Evolutionary conservation across 2,888 invertebrate species (phyloP).

Genomic region (Mylabris sibirica): DNA sequence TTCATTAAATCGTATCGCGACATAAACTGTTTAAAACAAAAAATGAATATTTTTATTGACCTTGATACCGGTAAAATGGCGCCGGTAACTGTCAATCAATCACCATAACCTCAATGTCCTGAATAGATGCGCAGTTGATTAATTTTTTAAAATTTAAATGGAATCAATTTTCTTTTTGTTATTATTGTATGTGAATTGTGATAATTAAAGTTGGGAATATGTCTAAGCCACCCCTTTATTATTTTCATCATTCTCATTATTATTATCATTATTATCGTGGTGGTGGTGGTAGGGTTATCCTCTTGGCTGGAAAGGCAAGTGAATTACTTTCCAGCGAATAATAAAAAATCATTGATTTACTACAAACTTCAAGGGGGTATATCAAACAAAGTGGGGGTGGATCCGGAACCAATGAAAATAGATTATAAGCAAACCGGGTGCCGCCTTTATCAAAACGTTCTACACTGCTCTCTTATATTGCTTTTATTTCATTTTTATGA

Average conservation of each 20-base stretch:
- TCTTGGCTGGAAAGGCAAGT: constrained; percentile 22
- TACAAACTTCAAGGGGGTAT: constrained; percentile 41
- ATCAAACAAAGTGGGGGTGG: constrained; percentile 36
- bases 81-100: neutral
- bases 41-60: neutral
- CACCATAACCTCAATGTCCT: neutral
- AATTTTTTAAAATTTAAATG: too few species aligned
- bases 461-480: constrained; percentile 46
- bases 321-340: constrained; percentile 45
- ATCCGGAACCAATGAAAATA: constrained; percentile 51
- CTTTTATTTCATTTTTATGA: constrained; percentile 55
- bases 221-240: neutral
- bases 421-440: constrained; percentile 42
- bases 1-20: neutral
- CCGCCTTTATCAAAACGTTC: constrained; percentile 52
- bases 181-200: neutral
- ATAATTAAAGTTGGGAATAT: neutral
- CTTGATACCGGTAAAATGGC: constrained; percentile 18
- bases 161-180: neutral
- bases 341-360: constrained; percentile 55
- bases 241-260: neutral
- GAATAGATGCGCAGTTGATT: too few species aligned
- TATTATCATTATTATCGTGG: neutral
- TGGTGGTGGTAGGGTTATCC: neutral
- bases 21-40: too few species aligned